Evolutionary conservation across 2,888 invertebrate genomes (phyloP).

Genomic region (Drosophila antonietae): DNA sequence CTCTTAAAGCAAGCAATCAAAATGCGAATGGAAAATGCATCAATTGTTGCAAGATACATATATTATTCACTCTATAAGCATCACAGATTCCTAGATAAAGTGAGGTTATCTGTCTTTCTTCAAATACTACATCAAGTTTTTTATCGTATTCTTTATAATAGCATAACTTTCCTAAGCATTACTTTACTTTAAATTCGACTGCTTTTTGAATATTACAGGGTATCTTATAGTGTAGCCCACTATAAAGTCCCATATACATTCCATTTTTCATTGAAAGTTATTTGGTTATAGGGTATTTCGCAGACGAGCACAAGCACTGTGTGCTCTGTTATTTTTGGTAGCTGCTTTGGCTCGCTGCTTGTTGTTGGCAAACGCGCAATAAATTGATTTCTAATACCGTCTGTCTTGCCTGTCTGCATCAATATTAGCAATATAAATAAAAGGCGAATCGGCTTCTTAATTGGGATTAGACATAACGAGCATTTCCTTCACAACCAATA

Average conservation of each 20-base stretch:
- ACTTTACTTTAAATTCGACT: no score
- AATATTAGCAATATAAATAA: constrained; percentile 29
- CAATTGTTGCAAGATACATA: neutral
- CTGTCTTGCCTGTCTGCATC: constrained; percentile 49
- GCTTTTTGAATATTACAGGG: no score
- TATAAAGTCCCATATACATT: no score
- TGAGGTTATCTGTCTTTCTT: neutral
- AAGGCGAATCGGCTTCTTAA: constrained; percentile 32
- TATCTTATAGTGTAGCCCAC: no score
- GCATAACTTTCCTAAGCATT: no score
- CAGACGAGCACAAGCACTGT: neutral
- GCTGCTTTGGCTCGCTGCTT: constrained; percentile 38
- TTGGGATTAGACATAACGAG: constrained; percentile 43
- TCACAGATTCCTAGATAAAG: neutral
- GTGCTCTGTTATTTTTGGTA: constrained; percentile 26
- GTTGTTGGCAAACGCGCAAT: constrained; percentile 72
- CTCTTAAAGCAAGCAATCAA: neutral
- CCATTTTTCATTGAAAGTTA: rapidly evolving
- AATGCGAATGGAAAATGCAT: neutral
- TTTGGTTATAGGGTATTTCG: neutral
- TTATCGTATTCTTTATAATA: no score
- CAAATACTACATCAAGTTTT: no score
- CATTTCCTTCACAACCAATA: constrained; percentile 46
- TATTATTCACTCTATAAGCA: neutral
- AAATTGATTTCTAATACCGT: constrained; percentile 73